Base-by-base conservation (phyloP, 2,797 vertebrate genomes). In the Psittacula derbiana region DNA sequence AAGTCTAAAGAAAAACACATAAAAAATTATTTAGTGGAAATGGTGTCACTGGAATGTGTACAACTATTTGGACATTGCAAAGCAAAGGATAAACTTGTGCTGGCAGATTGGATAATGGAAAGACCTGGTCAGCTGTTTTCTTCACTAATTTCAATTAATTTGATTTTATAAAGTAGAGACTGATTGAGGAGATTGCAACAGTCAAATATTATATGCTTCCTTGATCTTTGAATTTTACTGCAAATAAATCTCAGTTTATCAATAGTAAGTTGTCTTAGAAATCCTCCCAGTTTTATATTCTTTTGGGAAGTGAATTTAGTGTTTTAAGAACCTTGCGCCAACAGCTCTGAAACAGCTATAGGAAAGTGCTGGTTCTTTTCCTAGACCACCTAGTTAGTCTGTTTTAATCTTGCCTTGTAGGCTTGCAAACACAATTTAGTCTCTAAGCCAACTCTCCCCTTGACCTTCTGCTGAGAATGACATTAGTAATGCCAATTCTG, bases 201-300 rank as follows among this genome's bases (percentile, higher is more conserved):
- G 33, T 71, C 74, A 71, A 92, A 80, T 55, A 67, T 58, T 50
- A 93, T 46, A 50, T 65, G 64, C 7, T 41, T 47, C n/a, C 84
- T 82, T 71, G 30, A 46, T 85, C 79, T 88, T 38, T 47, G 53
- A 3, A 64, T 80, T 87, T 91, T 78, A 64, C 36, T 95, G 72
- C 55, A 66, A 83, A 74, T 92, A 96, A 93, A 76, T 90, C 49
- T 65, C 55, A 64, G 80, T 88, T 79, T 73, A 70, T 90, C 70
- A 86, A 52, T 44, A 67, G 23, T 53, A 71, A 84, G 4, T 84
- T 46, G 47, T 20, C 40, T 50, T 31, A 74, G n/a, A 64, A 82
- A 65, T 31, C 40, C 25, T 90, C 15, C 36, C 60, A 50, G 28
- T 21, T 20, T 31, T 46, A 7, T 30, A 24, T 61, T 43, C 4